Conservation (phyloP, 1,140 invertebrate genomes). For the Bombus sibiricus region DNA sequence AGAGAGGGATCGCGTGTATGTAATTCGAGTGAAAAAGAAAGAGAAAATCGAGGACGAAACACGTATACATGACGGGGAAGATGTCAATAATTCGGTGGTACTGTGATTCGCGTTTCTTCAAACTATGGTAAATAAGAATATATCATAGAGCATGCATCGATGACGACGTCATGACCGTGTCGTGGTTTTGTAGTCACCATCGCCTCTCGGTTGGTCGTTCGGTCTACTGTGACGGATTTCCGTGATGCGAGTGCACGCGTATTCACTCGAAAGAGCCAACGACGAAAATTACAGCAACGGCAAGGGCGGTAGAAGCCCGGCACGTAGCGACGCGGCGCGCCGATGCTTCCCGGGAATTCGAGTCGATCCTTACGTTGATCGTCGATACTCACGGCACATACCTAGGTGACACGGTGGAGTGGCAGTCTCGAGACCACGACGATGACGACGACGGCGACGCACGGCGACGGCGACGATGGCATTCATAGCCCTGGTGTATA, state of each 20-base stretch:
- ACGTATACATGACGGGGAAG: slow-evolving; percentile 53
- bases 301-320: slow-evolving; percentile 23
- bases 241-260: slow-evolving; percentile 45
- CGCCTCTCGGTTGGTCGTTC: slow-evolving; percentile 33
- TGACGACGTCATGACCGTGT: slow-evolving; percentile 35
- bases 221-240: slow-evolving; percentile 44
- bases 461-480: slow-evolving; percentile 33
- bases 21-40: slow-evolving; percentile 14
- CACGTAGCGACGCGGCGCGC: slow-evolving; percentile 25
- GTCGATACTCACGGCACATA: slow-evolving; percentile 41
- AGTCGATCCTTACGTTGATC: slow-evolving; percentile 40
- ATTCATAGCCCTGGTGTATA: slow-evolving; percentile 29
- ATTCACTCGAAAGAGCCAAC: slow-evolving; percentile 18
- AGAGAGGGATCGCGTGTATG: slow-evolving; percentile 8
- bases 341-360: slow-evolving; percentile 37
- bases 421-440: slow-evolving; percentile 46
- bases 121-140: slow-evolving; percentile 27
- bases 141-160: slow-evolving; percentile 4
- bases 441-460: slow-evolving; percentile 26
- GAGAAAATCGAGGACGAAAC: slow-evolving; percentile 27
- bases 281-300: slow-evolving; percentile 28
- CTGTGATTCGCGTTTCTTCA: slow-evolving; percentile 10
- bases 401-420: slow-evolving; percentile 45
- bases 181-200: slow-evolving; percentile 40
- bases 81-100: slow-evolving; percentile 75